phyloP scores from a whole-genome alignment of 2,113 vertebrate genomes.

The Hyperopisus bebe region DNA sequence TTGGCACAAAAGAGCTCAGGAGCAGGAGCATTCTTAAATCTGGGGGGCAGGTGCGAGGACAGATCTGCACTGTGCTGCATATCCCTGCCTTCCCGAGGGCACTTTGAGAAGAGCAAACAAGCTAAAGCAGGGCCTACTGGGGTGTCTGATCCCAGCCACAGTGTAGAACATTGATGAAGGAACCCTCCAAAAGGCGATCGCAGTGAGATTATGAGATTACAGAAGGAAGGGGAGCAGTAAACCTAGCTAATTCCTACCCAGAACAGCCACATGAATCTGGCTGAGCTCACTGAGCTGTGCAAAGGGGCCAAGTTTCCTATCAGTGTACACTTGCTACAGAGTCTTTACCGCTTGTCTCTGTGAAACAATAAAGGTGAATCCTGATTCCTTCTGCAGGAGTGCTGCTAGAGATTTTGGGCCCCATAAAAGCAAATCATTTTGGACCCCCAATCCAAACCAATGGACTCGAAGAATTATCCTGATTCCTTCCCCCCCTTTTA shows the following conservation, averaged over 20 bases:
- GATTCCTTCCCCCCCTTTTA: neutral
- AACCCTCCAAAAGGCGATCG: neutral
- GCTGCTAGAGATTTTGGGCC: neutral
- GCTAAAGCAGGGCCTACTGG: neutral
- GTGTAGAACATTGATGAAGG: neutral
- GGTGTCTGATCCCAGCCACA: neutral
- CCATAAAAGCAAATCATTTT: neutral
- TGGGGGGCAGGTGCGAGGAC: neutral
- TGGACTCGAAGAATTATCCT: neutral
- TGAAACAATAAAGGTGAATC: neutral
- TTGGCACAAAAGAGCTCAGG: neutral
- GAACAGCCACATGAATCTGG: constrained; percentile 2
- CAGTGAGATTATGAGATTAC: constrained; percentile 20
- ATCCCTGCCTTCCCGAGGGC: neutral
- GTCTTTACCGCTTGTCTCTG: neutral
- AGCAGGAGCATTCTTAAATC: neutral
- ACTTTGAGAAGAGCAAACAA: constrained; percentile 13
- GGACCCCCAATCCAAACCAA: neutral
- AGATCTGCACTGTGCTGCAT: neutral
- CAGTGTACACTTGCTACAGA: neutral
- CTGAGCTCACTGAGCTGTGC: neutral
- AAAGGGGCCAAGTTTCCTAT: neutral
- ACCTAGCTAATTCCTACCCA: constrained; percentile 5
- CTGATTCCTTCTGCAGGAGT: neutral
- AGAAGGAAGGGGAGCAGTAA: neutral